Percentiles rank a stretch among this genome's conserved stretches.
These are phyloP conservation scores for Agrotis puta DNA, from an alignment of 2,888 invertebrate genomes.

Conservation along the genomic window DNA sequence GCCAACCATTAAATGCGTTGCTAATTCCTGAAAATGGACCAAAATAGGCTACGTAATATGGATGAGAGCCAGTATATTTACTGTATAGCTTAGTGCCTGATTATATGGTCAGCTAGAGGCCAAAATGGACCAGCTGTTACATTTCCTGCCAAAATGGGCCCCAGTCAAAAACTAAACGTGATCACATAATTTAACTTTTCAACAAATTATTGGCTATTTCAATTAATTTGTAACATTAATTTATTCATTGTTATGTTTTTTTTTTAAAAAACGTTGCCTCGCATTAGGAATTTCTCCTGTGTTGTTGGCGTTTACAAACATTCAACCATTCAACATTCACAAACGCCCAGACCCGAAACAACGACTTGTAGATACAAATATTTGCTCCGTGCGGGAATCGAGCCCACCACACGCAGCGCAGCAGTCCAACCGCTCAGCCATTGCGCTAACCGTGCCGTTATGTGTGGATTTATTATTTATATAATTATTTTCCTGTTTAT, in stretches of 20 bases:
- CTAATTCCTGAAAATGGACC: neutral
- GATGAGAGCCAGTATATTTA: neutral
- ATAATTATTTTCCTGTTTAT: slow-evolving; percentile 5
- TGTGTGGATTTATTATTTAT: neutral
- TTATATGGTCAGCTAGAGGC: neutral
- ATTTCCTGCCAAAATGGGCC: neutral
- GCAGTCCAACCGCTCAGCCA: no score
- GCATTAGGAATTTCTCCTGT: no score
- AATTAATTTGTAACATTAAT: slow-evolving; percentile 11
- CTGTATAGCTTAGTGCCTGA: neutral
- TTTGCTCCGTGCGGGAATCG: no score
- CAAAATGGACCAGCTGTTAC: slow-evolving; percentile 8
- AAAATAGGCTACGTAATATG: neutral
- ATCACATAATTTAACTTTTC: neutral
- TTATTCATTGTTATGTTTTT: no score
- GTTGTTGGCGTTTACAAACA: no score
- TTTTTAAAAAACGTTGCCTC: no score
- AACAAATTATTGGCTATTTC: slow-evolving; percentile 1
- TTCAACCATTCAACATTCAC: no score
- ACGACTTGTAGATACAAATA: no score
- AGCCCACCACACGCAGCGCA: no score
- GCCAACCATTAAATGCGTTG: neutral
- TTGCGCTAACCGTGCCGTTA: no score
- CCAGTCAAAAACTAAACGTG: neutral
- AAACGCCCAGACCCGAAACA: no score